Base-by-base conservation (phyloP, 2,113 vertebrate species). In the Boleophthalmus pectinirostris region DNA sequence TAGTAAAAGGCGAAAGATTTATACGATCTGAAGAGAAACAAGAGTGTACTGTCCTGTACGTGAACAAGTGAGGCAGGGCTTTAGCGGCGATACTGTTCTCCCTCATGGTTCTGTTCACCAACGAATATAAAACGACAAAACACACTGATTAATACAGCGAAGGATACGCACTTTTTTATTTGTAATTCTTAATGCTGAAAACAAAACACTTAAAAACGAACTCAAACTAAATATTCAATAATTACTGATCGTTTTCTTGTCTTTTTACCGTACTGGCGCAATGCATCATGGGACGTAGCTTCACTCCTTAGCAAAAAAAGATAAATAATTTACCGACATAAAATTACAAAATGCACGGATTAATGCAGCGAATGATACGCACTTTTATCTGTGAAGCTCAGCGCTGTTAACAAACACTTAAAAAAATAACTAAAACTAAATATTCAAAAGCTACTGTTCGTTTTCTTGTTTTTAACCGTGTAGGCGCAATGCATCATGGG, bases 1-100 rank as follows among this genome's bases (percentile, higher is more conserved):
- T 64, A 64, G 61, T 64, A 64, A 64, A 64, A 64, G 61, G 61
- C 61, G 61, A 64, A 64, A 64, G 61, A 64, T 64, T 64, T 64
- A 64, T 64, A 38, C 61, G 61, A 64, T 64, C 61, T 64, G 61
- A 64, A 64, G 61, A 43, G 61, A 64, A 64, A 64, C 61, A 64
- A 64, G 61, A 64, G 61, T 35, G 61, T 38, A 38, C 61, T 64
- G 29, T 1, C 18, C 1, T 5, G 0, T 5, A 3, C 0, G 60
- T 2, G 8, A 0, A n/a, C n/a, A 8, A 21, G 29, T 0, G 29
- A 1, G 18, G 16, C 0, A 38, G 0, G 16, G 16, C 61, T n/a
- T 64, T 18, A n/a, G 33, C 61, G 29, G 29, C 5, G 8, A 33
- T 38, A 35, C 61, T 0, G 33, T 4, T 10, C 6, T 64, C 14